Evolutionary conservation across 2,888 invertebrate genomes (phyloP).

Genomic region (Oscheius myriophilus): DNA sequence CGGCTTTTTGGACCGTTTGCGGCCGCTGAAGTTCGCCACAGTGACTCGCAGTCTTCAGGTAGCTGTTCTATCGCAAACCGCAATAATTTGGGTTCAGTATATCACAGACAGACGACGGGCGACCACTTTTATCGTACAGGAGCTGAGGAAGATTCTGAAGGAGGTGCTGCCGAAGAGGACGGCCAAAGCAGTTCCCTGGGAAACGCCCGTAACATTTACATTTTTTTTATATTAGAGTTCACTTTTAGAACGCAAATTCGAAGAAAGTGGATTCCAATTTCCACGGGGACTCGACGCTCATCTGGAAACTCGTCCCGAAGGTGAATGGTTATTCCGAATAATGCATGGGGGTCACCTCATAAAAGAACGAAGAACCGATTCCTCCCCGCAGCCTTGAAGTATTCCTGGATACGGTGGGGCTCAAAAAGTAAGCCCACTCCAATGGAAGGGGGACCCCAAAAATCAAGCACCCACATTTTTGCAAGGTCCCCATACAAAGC

Average conservation of each 20-base stretch:
- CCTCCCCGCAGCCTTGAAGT: no score
- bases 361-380: no score
- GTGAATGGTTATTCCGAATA: background rate
- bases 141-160: conserved; percentile 11
- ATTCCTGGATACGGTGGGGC: no score
- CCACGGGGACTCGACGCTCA: conserved; percentile 8
- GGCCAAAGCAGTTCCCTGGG: conserved; percentile 7
- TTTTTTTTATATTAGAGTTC: background rate
- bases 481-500: no score
- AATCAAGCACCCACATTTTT: no score
- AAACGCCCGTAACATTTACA: background rate
- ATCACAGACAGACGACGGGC: conserved; percentile 7
- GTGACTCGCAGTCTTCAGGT: conserved; percentile 19
- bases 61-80: background rate
- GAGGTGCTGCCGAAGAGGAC: conserved; percentile 7
- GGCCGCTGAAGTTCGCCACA: conserved; percentile 17
- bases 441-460: no score
- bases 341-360: no score
- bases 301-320: conserved; percentile 22
- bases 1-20: conserved; percentile 11
- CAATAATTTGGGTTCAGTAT: conserved; percentile 1
- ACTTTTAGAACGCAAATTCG: background rate
- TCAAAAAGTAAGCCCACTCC: no score
- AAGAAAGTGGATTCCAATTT: conserved; percentile 6
- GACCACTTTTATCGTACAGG: conserved; percentile 12